phyloP scores from a whole-genome alignment of 2,797 vertebrate genomes.

The Hemibagrus guttatus region DNA sequence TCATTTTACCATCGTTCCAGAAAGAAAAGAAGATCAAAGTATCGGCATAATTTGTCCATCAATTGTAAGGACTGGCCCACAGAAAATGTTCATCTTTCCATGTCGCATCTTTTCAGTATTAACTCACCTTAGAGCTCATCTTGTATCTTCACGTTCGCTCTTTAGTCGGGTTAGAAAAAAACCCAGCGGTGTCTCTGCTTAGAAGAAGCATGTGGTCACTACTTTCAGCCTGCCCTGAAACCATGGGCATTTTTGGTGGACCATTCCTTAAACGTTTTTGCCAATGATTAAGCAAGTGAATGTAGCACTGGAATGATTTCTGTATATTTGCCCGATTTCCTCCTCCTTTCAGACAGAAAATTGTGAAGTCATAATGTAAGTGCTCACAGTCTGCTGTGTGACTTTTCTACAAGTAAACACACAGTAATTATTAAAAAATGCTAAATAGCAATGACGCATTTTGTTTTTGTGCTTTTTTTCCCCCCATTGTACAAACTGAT shows the following conservation, averaged over 20 bases:
- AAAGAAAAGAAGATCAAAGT: background rate
- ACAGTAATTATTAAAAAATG: slow-evolving; percentile 54
- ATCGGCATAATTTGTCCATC: background rate
- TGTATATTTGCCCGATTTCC: background rate
- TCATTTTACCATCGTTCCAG: background rate
- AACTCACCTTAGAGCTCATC: background rate
- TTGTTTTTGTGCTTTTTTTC: slow-evolving; percentile 42
- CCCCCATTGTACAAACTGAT: slow-evolving; percentile 63
- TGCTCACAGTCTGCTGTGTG: slow-evolving; percentile 59
- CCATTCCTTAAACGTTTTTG: slow-evolving; percentile 9
- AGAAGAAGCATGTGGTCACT: background rate
- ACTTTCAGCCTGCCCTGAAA: background rate
- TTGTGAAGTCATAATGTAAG: slow-evolving; percentile 36
- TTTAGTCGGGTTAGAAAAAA: background rate
- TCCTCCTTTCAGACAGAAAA: slow-evolving; percentile 19
- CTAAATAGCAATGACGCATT: slow-evolving; percentile 45
- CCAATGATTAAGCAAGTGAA: slow-evolving; percentile 18
- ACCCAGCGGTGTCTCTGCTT: background rate
- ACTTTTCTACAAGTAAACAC: slow-evolving; percentile 52
- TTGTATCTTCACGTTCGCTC: background rate
- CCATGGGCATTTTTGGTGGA: background rate
- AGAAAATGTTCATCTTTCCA: slow-evolving; percentile 5
- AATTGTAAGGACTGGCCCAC: slow-evolving; percentile 2
- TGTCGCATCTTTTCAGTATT: slow-evolving; percentile 3
- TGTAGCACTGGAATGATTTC: slow-evolving; percentile 36